These are phyloP conservation scores for Amphimallon solstitiale DNA, from an alignment of 2,888 invertebrate species.

Conservation along the genomic window DNA sequence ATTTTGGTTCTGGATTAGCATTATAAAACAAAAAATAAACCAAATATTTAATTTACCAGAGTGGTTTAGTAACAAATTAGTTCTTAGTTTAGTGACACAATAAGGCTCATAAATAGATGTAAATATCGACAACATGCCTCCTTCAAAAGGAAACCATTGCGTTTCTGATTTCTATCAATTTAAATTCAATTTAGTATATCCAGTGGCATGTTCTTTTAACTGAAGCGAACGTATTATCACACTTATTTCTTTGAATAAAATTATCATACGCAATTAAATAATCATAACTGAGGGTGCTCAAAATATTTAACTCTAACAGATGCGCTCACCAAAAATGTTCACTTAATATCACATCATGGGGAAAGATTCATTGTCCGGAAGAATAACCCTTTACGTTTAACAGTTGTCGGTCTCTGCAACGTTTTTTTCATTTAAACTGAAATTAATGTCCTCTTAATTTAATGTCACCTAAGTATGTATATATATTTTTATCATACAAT, in stretches of 20 bases:
- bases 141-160: no score
- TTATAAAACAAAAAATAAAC: no score
- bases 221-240: no score
- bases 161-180: background rate
- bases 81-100: no score
- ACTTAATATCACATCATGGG: slow-evolving; percentile 48
- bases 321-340: slow-evolving; percentile 46
- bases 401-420: slow-evolving; percentile 47
- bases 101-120: no score
- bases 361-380: slow-evolving; percentile 50
- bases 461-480: slow-evolving; percentile 23
- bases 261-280: slow-evolving; percentile 16
- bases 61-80: no score
- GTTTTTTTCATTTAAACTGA: slow-evolving; percentile 39
- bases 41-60: no score
- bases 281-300: slow-evolving; percentile 4
- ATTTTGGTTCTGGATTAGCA: no score
- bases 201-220: no score
- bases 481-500: no score
- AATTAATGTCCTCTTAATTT: slow-evolving; percentile 46
- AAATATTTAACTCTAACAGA: slow-evolving; percentile 44
- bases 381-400: slow-evolving; percentile 51
- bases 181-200: background rate
- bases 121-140: no score
- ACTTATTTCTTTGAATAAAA: slow-evolving; percentile 8